Conservation (phyloP, 2,888 invertebrate genomes). For the Orthonychiurus folsomi region DNA sequence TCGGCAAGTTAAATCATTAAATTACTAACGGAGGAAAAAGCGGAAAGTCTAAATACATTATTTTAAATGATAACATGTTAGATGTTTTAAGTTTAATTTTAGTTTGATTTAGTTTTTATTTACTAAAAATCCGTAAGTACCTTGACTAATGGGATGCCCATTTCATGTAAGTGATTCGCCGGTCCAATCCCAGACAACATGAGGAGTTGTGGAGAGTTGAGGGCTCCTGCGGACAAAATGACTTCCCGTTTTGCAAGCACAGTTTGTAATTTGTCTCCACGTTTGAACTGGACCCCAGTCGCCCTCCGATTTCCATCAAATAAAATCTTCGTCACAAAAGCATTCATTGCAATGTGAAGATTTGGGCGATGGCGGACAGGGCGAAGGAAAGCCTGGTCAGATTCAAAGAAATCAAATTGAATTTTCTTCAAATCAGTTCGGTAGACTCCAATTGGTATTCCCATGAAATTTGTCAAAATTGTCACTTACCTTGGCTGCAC, state of each 20-base stretch:
- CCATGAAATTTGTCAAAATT: slow-evolving; percentile 3
- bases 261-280: slow-evolving; percentile 52
- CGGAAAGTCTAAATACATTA: too few relatives aligned
- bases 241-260: slow-evolving; percentile 68
- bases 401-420: background rate
- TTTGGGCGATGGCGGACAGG: slow-evolving; percentile 68
- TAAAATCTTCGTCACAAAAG: slow-evolving; percentile 67
- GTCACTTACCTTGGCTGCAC: slow-evolving; percentile 59
- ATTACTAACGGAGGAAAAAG: too few relatives aligned
- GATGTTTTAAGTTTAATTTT: background rate
- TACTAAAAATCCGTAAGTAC: slow-evolving; percentile 31
- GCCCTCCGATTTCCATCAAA: slow-evolving; percentile 68
- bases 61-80: too few relatives aligned
- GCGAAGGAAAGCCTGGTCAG: slow-evolving; percentile 65
- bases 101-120: background rate
- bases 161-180: slow-evolving; percentile 58
- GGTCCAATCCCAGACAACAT: slow-evolving; percentile 87
- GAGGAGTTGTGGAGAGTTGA: slow-evolving; percentile 72
- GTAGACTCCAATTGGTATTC: background rate
- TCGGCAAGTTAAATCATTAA: too few relatives aligned
- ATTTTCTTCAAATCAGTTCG: background rate
- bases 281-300: slow-evolving; percentile 68
- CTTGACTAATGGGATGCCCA: slow-evolving; percentile 60
- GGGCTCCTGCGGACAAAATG: slow-evolving; percentile 77
- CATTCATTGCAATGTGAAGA: slow-evolving; percentile 69